Percentiles rank a stretch among this genome's conserved stretches.
phyloP scores from a whole-genome alignment of 1,140 invertebrate species.

The Cyphomyrmex costatus region DNA sequence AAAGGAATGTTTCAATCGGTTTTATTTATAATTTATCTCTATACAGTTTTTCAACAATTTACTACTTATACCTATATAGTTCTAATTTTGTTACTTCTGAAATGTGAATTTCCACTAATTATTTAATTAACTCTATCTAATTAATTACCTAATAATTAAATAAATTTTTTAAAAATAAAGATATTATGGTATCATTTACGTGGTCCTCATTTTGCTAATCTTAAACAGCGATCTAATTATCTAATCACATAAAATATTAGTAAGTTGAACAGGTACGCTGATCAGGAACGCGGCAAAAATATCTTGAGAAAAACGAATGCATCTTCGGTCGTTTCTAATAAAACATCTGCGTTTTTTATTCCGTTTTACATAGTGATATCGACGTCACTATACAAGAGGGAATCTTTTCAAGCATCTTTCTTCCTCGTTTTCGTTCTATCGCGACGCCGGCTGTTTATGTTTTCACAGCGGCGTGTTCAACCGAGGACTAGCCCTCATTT shows the following conservation, averaged over 20 bases:
- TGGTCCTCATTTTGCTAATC: neutral
- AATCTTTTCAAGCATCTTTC: constrained; percentile 42
- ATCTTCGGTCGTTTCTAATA: constrained; percentile 14
- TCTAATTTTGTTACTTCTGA: neutral
- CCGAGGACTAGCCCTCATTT: constrained; percentile 61
- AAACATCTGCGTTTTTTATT: constrained; percentile 13
- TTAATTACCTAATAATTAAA: no score
- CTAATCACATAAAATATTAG: no score
- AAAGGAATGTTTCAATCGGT: neutral
- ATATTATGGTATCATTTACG: no score
- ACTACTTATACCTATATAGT: neutral
- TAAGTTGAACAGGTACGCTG: neutral
- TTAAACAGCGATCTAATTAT: neutral
- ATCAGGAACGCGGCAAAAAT: neutral
- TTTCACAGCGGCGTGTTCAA: constrained; percentile 63
- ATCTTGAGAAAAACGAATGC: neutral
- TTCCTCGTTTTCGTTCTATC: constrained; percentile 56
- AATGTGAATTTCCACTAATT: neutral
- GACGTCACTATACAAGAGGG: constrained; percentile 9
- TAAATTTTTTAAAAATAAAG: no score
- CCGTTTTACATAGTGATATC: constrained; percentile 22
- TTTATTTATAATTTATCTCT: neutral
- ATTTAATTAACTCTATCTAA: no score
- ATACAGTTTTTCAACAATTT: neutral
- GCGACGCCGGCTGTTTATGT: constrained; percentile 62